Conservation (phyloP, 1,140 invertebrate genomes). For the Heliconius himera region DNA sequence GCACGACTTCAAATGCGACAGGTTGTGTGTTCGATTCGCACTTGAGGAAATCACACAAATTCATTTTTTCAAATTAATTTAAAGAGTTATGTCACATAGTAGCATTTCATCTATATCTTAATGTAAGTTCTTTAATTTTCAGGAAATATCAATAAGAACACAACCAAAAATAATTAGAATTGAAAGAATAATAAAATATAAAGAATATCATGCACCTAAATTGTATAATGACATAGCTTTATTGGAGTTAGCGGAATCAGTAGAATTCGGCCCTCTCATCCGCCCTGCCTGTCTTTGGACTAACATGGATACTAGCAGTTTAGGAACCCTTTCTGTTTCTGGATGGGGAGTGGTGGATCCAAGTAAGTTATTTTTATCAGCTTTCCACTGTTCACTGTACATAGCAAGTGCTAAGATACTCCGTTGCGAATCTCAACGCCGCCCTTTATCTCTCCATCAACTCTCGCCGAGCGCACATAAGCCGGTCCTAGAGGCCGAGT, state of each 20-base stretch:
- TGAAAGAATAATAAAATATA: slow-evolving; percentile 57
- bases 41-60: too few relatives aligned
- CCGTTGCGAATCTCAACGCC: too few relatives aligned
- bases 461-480: too few relatives aligned
- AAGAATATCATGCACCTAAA: slow-evolving; percentile 64
- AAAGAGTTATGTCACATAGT: too few relatives aligned
- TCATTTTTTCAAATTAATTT: too few relatives aligned
- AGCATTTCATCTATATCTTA: background rate
- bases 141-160: background rate
- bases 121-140: background rate
- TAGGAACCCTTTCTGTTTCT: background rate
- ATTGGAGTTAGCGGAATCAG: slow-evolving; percentile 47
- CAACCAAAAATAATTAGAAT: slow-evolving; percentile 1
- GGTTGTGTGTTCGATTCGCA: too few relatives aligned
- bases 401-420: too few relatives aligned
- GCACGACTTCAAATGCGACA: too few relatives aligned
- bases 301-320: background rate
- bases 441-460: too few relatives aligned
- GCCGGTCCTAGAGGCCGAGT: too few relatives aligned
- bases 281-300: background rate
- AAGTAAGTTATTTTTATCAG: background rate
- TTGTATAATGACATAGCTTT: slow-evolving; percentile 78
- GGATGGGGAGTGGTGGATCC: background rate
- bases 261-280: background rate
- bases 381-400: background rate